Percentiles rank a stretch among this genome's conserved stretches.
These are phyloP conservation scores for Melipona quadrifasciata DNA, from an alignment of 1,140 invertebrate genomes.

Conservation along the genomic window DNA sequence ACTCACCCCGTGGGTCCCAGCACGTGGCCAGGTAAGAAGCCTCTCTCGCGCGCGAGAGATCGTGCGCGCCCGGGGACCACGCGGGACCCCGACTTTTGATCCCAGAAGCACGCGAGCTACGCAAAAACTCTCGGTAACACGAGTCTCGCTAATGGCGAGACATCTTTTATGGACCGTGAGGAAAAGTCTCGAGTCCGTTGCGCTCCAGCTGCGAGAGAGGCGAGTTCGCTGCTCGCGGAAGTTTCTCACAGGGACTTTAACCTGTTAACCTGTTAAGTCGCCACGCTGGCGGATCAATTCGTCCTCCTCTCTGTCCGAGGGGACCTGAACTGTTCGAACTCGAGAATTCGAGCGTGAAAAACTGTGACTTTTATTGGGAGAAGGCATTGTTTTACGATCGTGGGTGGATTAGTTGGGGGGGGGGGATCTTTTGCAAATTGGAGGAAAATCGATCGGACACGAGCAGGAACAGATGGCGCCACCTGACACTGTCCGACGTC, in stretches of 20 bases:
- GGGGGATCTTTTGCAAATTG: not conserved
- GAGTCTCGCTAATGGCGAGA: constrained; percentile 41
- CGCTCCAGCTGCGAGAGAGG: no score
- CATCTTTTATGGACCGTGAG: constrained; percentile 14
- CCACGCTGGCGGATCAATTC: no score
- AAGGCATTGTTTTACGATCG: no score
- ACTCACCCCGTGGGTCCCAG: constrained; percentile 46
- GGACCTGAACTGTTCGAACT: no score
- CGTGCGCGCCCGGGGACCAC: constrained; percentile 1
- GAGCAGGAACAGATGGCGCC: constrained; percentile 71
- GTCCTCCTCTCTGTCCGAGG: no score
- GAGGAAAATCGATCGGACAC: constrained; percentile 30
- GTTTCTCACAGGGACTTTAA: not conserved
- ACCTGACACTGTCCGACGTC: constrained; percentile 69
- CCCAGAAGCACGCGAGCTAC: constrained; percentile 42
- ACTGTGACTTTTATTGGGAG: no score
- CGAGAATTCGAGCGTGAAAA: no score
- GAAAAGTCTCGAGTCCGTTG: constrained; percentile 19
- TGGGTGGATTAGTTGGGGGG: not conserved
- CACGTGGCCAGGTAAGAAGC: constrained; percentile 75
- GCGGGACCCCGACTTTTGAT: constrained; percentile 18
- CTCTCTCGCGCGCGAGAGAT: not conserved
- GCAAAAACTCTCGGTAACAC: constrained; percentile 44
- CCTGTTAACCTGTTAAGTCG: not conserved
- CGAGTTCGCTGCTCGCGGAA: not conserved